phyloP scores from a whole-genome alignment of 2,113 vertebrate genomes.

The Oreocharis arfaki region DNA sequence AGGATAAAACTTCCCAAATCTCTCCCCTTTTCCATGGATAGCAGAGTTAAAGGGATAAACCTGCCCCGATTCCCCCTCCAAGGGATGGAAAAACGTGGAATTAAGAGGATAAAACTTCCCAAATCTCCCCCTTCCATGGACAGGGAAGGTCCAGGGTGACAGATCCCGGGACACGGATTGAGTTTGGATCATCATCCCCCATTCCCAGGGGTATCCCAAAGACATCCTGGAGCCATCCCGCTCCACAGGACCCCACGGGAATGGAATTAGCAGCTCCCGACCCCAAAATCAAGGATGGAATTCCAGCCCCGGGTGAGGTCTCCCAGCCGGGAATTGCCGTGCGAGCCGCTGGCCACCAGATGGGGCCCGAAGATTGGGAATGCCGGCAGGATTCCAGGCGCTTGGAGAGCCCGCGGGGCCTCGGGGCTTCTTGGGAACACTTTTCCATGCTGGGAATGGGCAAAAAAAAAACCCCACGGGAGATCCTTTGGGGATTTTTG shows the following conservation, averaged over 20 bases:
- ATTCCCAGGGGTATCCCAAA: not conserved
- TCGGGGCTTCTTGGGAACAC: rapidly evolving
- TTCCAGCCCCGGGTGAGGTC: not conserved
- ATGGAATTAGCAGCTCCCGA: not conserved
- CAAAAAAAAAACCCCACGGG: rapidly evolving
- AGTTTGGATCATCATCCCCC: not conserved
- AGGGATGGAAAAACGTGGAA: not conserved
- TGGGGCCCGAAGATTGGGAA: constrained; percentile 13
- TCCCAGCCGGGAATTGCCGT: not conserved
- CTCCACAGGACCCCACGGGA: not conserved
- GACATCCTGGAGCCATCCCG: not conserved
- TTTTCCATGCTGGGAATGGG: no score
- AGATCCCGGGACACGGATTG: rapidly evolving
- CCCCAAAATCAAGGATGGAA: not conserved
- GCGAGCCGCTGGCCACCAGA: not conserved
- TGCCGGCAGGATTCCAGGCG: rapidly evolving
- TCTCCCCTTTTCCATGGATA: not conserved
- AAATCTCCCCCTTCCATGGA: not conserved
- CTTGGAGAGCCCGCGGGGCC: rapidly evolving
- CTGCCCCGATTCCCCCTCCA: no score
- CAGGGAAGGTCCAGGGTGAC: not conserved
- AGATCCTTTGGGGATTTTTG: not conserved
- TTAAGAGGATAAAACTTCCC: not conserved
- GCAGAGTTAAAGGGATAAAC: no score
- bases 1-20: no score